Base-by-base conservation (phyloP, 2,797 vertebrate genomes). In the Coregonus ussuriensis region DNA sequence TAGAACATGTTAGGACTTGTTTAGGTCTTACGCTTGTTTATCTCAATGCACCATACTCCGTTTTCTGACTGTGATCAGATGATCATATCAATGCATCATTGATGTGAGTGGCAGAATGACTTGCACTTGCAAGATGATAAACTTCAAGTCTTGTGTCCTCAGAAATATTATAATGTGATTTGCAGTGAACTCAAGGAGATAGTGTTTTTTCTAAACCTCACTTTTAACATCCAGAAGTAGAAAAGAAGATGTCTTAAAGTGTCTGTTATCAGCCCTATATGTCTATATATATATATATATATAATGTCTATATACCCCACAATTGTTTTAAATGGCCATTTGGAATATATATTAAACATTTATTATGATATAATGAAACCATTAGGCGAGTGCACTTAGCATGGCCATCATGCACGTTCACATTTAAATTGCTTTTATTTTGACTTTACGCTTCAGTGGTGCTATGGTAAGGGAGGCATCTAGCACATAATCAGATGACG, bases 341-440 rank as follows among this genome's bases (percentile, higher is more conserved):
- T 88, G 82, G 88, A 90, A 79, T 89, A 81, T 90, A 89, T 82
- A 91, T 90, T 86, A 88, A 89, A 87, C 88, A 88, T 92, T 93
- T 92, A 90, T 90, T 91, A 88, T 91, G 82, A 90, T 90, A 91
- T 92, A 92, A 94, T 93, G 90, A 92, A 93, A 91, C 85, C 90
- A 94, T 94, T 93, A 92, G 85, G 75, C 63, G 78, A 87, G 88
- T 83, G 88, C 88, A 91, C 88, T 87, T 89, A 89, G 89, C 85
- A 81, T 90, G 83, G 89, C 90, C 87, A 87, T 87, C 80, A 78
- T 84, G 84, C 90, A 88, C 91, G 90, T 91, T 94, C 87, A 91
- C 84, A 90, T 92, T 92, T 86, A 92, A 89, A 92, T 93, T 89
- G 88, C 87, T 93, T 93, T 92, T 91, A 92, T 93, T 89, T 90